A percentile compares a stretch with the other conserved stretches of the same genome.
Evolutionary conservation across 2,888 invertebrate species (phyloP).

Genomic region (Stenodema calcarata): DNA sequence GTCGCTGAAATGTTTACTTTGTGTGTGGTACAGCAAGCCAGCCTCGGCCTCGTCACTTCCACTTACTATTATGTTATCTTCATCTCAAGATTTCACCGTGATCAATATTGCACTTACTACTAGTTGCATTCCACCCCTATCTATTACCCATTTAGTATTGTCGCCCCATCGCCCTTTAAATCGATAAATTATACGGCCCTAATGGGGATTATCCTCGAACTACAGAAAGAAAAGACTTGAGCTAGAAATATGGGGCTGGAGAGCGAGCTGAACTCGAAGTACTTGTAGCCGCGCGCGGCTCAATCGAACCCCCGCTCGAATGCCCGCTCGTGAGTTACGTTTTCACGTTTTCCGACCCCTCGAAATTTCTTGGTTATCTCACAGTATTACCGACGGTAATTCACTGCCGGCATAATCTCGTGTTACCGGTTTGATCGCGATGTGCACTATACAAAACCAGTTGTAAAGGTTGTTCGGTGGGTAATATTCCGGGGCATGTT

Average conservation of each 20-base stretch:
- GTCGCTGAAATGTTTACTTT: no score
- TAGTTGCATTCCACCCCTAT: no score
- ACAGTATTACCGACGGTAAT: neutral
- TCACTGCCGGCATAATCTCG: neutral
- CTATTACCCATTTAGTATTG: neutral
- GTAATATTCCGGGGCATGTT: no score
- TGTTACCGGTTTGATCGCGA: neutral
- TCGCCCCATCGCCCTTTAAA: neutral
- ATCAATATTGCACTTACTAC: no score
- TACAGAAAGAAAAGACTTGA: slow-evolving; percentile 24
- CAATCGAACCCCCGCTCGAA: neutral
- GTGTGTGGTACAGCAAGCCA: no score
- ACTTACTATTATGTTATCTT: no score
- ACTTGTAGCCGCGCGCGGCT: neutral
- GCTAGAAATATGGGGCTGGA: slow-evolving; percentile 26
- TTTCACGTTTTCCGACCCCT: neutral
- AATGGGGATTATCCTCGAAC: slow-evolving; percentile 36
- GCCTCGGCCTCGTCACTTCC: no score
- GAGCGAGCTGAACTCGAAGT: neutral
- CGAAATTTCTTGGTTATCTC: neutral
- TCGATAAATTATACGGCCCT: slow-evolving; percentile 38
- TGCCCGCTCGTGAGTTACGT: neutral
- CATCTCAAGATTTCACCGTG: no score
- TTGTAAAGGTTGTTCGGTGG: neutral
- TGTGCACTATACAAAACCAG: neutral